Percentiles rank a stretch among this genome's conserved stretches.
phyloP scores from a whole-genome alignment of 2,113 vertebrate genomes.

The Ochotona curzoniae region DNA sequence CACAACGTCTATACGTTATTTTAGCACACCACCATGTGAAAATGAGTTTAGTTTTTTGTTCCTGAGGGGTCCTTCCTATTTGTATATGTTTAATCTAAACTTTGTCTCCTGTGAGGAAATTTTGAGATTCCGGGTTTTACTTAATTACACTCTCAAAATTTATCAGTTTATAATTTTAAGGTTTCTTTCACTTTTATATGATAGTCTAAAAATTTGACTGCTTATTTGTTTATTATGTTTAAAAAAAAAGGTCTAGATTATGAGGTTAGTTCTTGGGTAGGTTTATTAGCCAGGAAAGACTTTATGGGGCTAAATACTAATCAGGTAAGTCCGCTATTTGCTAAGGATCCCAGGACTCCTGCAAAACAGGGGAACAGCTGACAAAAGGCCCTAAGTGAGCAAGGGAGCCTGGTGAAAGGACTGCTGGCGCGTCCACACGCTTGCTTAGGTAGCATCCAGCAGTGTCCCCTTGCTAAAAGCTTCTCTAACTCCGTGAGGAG shows the following conservation, averaged over 20 bases:
- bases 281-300: neutral
- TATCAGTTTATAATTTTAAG: neutral
- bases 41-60: conserved; percentile 24
- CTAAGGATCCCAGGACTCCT: neutral
- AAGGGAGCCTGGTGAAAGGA: neutral
- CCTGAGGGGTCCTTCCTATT: neutral
- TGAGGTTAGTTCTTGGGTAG: neutral
- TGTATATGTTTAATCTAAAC: neutral
- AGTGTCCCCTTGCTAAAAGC: neutral
- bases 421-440: accelerated
- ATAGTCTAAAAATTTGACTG: neutral
- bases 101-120: neutral
- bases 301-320: neutral
- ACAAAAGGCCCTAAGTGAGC: too few species aligned
- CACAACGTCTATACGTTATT: conserved; percentile 29
- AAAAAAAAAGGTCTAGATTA: neutral
- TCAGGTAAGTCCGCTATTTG: neutral
- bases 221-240: neutral
- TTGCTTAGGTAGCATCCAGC: neutral
- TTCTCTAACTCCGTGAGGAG: neutral
- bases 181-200: conserved; percentile 31
- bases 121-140: conserved; percentile 45
- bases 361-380: neutral
- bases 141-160: neutral
- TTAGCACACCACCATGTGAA: neutral